Evolutionary conservation across 2,888 invertebrate species (phyloP), one percentile per base, ranked within the genome.

Genomic region (Tiliacea aurago): DNA sequence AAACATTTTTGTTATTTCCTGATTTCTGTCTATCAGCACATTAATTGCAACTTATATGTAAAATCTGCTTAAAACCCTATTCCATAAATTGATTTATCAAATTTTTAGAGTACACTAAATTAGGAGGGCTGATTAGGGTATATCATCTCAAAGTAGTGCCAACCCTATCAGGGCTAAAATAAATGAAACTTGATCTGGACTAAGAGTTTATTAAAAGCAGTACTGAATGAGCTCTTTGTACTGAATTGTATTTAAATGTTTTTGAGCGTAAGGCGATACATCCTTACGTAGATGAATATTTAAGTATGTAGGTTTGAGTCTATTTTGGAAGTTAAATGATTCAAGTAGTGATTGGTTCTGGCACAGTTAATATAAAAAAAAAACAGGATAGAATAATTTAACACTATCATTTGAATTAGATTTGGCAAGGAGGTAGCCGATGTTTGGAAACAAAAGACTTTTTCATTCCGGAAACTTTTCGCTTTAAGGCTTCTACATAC

Each of bases 161-260:
- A 78, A 15, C 83, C 81, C 79, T 81, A 70, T 0, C 18, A 33
- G 2, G 5, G 1, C 15, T 70, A 45, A 68, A 74, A 51, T 80
- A 62, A 70, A 65, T 37, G 81, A 56, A 85, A 84, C 81, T 65
- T 69, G 76, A 84, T 76, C 78, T 59, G 41, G 23, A 18, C n/a
- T 72, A 67, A 76, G 66, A 73, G 33, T 78, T 73, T 70, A 78
- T 73, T 76, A 65, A 68, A 70, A 76, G 78, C 47, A 65, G 47
- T 55, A 11, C 62, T 85, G 76, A 81, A 81, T 70, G 65, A 71
- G 56, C n/a, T 67, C 75, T 55, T 74, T 81, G 66, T 70, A 20
- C 73, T 73, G 72, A 68, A 70, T 56, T 28, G 41, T 53, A 59
- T 33, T 66, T 15, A 53, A 71, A 82, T 70, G 63, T 53, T 47